phyloP scores from a whole-genome alignment of 2,797 vertebrate genomes.

The Huso huso region DNA sequence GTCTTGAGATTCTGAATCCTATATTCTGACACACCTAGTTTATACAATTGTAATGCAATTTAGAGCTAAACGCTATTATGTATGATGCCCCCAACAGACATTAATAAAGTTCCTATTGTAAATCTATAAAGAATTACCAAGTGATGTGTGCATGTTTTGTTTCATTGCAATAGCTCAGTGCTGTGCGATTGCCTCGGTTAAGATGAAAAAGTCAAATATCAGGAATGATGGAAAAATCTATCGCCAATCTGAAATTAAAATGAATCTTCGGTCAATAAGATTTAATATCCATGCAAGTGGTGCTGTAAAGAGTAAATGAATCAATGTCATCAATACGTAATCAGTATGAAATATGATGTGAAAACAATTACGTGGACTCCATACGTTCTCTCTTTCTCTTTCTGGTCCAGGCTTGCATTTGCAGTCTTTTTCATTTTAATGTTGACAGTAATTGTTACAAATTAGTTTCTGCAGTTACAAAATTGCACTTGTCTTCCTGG shows the following conservation, averaged over 20 bases:
- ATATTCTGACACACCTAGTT: conserved; percentile 33
- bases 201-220: conserved; percentile 81
- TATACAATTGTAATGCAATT: conserved; percentile 23
- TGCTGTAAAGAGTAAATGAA: conserved; percentile 79
- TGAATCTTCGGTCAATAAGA: conserved; percentile 88
- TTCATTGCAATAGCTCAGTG: conserved; percentile 73
- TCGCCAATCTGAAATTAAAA: conserved; percentile 89
- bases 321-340: conserved; percentile 88
- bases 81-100: conserved; percentile 55
- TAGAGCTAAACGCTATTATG: conserved; percentile 58
- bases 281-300: conserved; percentile 84
- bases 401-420: conserved; percentile 69
- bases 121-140: conserved; percentile 73
- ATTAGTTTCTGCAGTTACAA: conserved; percentile 74
- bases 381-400: conserved; percentile 60
- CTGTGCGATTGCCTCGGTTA: conserved; percentile 71
- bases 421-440: conserved; percentile 65
- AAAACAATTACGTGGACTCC: conserved; percentile 75
- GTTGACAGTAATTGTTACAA: conserved; percentile 85
- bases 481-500: conserved; percentile 72
- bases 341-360: conserved; percentile 82
- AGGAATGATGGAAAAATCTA: conserved; percentile 92
- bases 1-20: not conserved
- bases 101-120: conserved; percentile 74
- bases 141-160: conserved; percentile 73